Percentiles rank a stretch among this genome's conserved stretches.
Conservation (phyloP, 1,140 invertebrate species). For the Riptortus pedestris region DNA sequence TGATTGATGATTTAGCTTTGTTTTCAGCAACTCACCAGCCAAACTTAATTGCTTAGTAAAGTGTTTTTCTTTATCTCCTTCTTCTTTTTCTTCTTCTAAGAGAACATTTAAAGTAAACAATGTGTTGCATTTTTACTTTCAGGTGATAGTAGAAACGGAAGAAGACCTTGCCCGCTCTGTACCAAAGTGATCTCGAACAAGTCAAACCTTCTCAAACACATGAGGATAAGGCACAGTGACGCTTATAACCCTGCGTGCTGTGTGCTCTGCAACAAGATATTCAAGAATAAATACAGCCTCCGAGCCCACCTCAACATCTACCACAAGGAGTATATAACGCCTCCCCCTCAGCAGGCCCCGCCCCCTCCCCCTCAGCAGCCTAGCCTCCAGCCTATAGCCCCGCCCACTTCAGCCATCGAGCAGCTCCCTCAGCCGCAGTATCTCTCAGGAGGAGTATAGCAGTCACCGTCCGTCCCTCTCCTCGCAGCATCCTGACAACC, state of each 20-base stretch:
- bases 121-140: not conserved
- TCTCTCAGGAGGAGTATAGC: not conserved
- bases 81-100: no score
- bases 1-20: no score
- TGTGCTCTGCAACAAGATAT: conserved; percentile 53
- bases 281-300: conserved; percentile 60
- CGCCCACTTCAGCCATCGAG: not conserved
- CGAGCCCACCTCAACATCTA: conserved; percentile 42
- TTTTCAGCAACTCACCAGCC: no score
- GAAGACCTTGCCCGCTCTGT: conserved; percentile 38
- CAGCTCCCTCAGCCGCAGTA: conserved; percentile 16
- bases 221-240: conserved; percentile 37
- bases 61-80: no score
- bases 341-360: not conserved
- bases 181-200: conserved; percentile 40
- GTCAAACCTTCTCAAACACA: conserved; percentile 39
- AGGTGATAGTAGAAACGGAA: conserved; percentile 26
- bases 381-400: not conserved
- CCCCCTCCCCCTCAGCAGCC: not conserved
- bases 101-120: no score
- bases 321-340: conserved; percentile 33
- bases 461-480: no score
- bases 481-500: no score
- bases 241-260: conserved; percentile 40
- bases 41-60: no score